Conservation (phyloP, 2,888 invertebrate species). For the Nemotelus pantherinus region DNA sequence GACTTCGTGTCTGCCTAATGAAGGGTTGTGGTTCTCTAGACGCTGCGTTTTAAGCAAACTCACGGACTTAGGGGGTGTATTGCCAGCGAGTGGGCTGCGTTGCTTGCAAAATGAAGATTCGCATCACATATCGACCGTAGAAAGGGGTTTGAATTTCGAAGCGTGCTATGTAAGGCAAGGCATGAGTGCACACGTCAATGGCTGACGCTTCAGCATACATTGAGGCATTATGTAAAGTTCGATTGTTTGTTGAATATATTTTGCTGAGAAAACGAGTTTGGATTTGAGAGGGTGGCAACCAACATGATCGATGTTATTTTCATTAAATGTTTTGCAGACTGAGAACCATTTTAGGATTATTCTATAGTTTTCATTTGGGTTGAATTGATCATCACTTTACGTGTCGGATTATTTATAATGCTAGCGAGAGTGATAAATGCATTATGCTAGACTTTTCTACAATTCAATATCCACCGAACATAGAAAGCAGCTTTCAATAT, state of each 20-base stretch:
- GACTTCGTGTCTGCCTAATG: neutral
- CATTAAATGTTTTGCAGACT: neutral
- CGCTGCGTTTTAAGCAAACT: conserved; percentile 2
- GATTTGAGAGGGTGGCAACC: neutral
- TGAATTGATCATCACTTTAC: too few relatives aligned
- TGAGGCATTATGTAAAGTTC: neutral
- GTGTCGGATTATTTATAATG: too few relatives aligned
- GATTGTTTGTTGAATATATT: neutral
- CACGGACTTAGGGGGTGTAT: conserved; percentile 23
- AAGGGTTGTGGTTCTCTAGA: conserved; percentile 28
- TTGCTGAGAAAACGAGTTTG: too few relatives aligned
- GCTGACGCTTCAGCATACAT: neutral
- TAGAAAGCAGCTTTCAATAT: too few relatives aligned
- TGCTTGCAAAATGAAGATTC: neutral
- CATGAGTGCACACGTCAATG: conserved; percentile 15
- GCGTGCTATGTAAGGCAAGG: neutral
- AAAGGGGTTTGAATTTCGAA: conserved; percentile 16
- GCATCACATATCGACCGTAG: too few relatives aligned
- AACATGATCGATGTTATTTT: neutral
- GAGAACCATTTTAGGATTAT: neutral
- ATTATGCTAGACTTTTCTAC: too few relatives aligned
- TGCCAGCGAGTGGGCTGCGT: neutral
- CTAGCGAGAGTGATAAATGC: too few relatives aligned
- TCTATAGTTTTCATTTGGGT: too few relatives aligned
- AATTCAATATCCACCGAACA: too few relatives aligned